Base-by-base conservation (phyloP, 1,140 invertebrate species). In the Lethocerus indicus region DNA sequence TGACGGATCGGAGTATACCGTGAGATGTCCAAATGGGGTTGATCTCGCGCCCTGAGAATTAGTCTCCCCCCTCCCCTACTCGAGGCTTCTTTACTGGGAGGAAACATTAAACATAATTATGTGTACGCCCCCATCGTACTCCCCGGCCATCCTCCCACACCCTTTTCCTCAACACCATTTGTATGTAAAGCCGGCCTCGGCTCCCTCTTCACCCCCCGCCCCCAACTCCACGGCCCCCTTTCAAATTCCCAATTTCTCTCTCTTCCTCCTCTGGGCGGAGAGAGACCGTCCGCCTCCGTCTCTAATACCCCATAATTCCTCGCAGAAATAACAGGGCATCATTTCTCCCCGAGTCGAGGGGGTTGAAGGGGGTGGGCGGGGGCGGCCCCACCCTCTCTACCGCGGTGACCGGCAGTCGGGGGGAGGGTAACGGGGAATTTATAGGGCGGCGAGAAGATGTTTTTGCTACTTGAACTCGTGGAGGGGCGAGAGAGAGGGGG, bases 291-390 rank as follows among this genome's bases (percentile, higher is more conserved):
- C 43, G 14, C 41, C 41, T 24, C 23, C 20, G 14, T 37, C 42
- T 35, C 50, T 51, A 51, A 51, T 51, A 51, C 43, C 44, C 44
- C 50, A 51, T 51, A 51, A 51, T 51, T 51, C 50, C 50, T 47
- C 32, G 42, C 50, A 51, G 50, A 51, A 51, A 51, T 51, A 51
- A 51, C 50, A 51, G 41, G 47, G 41, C 44, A 46, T 46, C 44
- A 46, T 51, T 46, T 41, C 44, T 37, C 36, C 18, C n/a, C 41
- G 5, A 2, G 25, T 18, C 9, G 27, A 29, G 16, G 45, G 5
- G 45, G 27, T 4, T 13, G 18, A 24, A n/a, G 45, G n/a, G 14
- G 45, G 3, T 28, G 1, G 27, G 35, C 14, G 29, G 35, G 23
- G 45, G 23, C 20, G 20, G 21, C 32, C n/a, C n/a, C 32, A 35